Base-by-base conservation (phyloP, 2,888 invertebrate genomes). In the Oxystoma pomonae region DNA sequence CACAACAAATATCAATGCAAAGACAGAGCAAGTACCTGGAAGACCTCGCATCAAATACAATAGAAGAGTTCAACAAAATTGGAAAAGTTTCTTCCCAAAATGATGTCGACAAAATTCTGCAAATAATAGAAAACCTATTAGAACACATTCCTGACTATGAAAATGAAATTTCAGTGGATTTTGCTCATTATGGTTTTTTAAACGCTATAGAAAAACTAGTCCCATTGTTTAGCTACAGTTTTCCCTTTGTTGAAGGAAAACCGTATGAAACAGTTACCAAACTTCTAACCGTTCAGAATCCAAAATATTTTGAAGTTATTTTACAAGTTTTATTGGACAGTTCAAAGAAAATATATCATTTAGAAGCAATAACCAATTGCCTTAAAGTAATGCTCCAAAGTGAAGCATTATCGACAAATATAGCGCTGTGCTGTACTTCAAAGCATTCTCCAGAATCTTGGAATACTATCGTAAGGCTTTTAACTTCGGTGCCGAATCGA, bases 401-500 rank as follows among this genome's bases (percentile, higher is more conserved):
- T 65, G 87, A 89, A 56, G 81, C 81, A 0, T 73, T 87, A n/a
- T 79, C 87, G 1, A 80, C 83, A 0, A 81, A 84, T 0, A 72
- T 87, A 55, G 65, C 67, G 57, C 51, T 65, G 57, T 70, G 69
- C 63, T 58, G 67, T 20, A 62, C 61, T 19, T 56, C 20, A 19
- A n/a, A n/a, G n/a, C 66, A 67, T 55, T 56, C 61, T 50, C 3
- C 57, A 50, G 56, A 60, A 51, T 20, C 19, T 49, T 73, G 70
- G 70, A 81, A 83, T 64, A 81, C 80, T 49, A 85, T 83, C 19
- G 81, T 89, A 0, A 89, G 89, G 73, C 71, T 85, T 57, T 71
- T 92, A 59, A 79, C 86, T 5, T 88, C 90, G 1, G 71, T 93
- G 59, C 92, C 93, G 0, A 86, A 83, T 71, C 81, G 88, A 68